A percentile compares a stretch with the other conserved stretches of the same genome.
phyloP scores from a whole-genome alignment of 2,888 invertebrate genomes.

The Cordylochernes scorpioides region DNA sequence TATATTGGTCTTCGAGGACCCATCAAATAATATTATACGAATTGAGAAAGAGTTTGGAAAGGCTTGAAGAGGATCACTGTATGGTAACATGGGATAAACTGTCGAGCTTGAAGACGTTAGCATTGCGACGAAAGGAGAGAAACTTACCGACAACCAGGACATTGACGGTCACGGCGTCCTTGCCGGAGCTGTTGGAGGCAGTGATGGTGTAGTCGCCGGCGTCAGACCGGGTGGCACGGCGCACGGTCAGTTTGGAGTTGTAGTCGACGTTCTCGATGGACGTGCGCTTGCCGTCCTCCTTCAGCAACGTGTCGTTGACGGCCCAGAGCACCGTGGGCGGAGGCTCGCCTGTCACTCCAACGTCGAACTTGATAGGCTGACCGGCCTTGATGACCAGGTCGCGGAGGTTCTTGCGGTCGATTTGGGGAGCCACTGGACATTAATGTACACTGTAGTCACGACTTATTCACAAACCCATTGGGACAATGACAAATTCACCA shows the following conservation, averaged over 20 bases:
- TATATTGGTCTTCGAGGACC: too few relatives aligned
- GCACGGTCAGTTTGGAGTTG: slow-evolving; percentile 51
- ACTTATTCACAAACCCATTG: too few relatives aligned
- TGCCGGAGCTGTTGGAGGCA: slow-evolving; percentile 79
- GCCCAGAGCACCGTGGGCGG: slow-evolving; percentile 81
- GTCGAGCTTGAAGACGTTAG: too few relatives aligned
- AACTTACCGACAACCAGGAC: slow-evolving; percentile 52
- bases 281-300: slow-evolving; percentile 14
- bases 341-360: slow-evolving; percentile 77
- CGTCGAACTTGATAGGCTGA: slow-evolving; percentile 71
- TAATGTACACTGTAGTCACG: too few relatives aligned
- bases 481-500: too few relatives aligned
- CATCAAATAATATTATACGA: too few relatives aligned
- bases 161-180: slow-evolving; percentile 71
- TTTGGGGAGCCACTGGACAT: slow-evolving; percentile 30
- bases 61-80: too few relatives aligned
- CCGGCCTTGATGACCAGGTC: slow-evolving; percentile 75
- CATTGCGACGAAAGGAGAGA: too few relatives aligned
- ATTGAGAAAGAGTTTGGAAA: too few relatives aligned
- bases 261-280: slow-evolving; percentile 35
- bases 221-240: slow-evolving; percentile 51
- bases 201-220: slow-evolving; percentile 69
- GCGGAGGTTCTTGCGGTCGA: slow-evolving; percentile 68
- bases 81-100: too few relatives aligned
- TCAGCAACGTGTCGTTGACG: slow-evolving; percentile 49